Evolutionary conservation across 2,797 vertebrate genomes (phyloP).

Genomic region (Mustela erminea): DNA sequence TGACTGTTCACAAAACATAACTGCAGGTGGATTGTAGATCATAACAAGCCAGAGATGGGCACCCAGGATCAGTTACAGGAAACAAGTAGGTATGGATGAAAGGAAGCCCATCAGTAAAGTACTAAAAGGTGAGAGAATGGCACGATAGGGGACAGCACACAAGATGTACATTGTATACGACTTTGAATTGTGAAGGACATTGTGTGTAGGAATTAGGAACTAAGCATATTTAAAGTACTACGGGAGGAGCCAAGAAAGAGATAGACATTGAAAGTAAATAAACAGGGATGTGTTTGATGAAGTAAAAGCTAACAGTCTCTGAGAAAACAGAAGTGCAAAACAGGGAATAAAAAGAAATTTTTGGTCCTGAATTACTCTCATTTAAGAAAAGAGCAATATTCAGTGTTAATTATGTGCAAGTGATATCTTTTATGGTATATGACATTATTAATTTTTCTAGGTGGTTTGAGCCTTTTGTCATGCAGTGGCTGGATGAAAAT

Average conservation of each 20-base stretch:
- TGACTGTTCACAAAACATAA: background rate
- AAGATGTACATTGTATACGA: background rate
- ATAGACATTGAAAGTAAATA: background rate
- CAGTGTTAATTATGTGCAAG: background rate
- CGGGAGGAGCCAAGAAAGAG: background rate
- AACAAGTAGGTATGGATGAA: background rate
- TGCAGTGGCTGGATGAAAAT: constrained; percentile 99
- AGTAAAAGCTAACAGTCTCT: background rate
- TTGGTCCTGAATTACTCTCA: background rate
- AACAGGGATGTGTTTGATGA: background rate
- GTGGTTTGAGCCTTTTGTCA: constrained; percentile 99
- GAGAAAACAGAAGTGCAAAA: background rate
- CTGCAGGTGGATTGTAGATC: too few species aligned
- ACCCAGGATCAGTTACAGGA: background rate
- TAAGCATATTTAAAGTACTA: background rate
- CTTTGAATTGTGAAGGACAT: background rate
- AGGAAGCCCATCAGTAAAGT: background rate
- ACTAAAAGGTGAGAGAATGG: background rate
- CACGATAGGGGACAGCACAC: background rate
- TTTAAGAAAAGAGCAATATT: background rate
- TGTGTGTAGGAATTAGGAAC: background rate
- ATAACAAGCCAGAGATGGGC: background rate
- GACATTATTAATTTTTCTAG: constrained; percentile 85
- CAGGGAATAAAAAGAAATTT: background rate
- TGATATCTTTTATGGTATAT: background rate